phyloP scores from a whole-genome alignment of 2,888 invertebrate genomes.

The Eilema sororculum region DNA sequence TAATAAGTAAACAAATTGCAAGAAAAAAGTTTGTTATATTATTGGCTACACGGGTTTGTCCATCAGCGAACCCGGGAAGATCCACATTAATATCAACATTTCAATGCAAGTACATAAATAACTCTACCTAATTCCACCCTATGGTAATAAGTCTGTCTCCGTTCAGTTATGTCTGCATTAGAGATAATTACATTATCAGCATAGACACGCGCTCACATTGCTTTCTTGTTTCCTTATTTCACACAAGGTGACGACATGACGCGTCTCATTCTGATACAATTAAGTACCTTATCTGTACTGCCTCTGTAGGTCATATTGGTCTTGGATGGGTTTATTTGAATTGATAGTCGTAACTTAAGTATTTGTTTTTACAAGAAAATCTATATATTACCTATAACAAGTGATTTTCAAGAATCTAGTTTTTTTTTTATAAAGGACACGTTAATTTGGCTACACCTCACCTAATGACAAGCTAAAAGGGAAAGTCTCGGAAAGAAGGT shows the following conservation, averaged over 20 bases:
- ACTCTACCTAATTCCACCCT: no score
- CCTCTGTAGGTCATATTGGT: background rate
- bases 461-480: no score
- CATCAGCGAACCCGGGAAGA: no score
- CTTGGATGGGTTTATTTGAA: background rate
- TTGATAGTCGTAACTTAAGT: background rate
- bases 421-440: no score
- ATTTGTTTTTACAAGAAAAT: background rate
- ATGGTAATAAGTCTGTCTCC: conserved; percentile 29
- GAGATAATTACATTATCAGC: conserved; percentile 30
- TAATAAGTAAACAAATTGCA: no score
- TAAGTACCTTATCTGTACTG: no score
- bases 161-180: conserved; percentile 29
- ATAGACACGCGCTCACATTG: conserved; percentile 1
- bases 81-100: no score
- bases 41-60: no score
- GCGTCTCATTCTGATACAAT: conserved; percentile 2
- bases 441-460: no score
- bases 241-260: background rate
- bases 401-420: background rate
- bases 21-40: no score
- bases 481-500: no score
- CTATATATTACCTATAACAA: background rate
- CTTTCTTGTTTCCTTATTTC: conserved; percentile 28
- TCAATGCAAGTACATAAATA: no score